Evolutionary conservation across 1,140 invertebrate genomes (phyloP).

Genomic region (Bactericera cockerelli): DNA sequence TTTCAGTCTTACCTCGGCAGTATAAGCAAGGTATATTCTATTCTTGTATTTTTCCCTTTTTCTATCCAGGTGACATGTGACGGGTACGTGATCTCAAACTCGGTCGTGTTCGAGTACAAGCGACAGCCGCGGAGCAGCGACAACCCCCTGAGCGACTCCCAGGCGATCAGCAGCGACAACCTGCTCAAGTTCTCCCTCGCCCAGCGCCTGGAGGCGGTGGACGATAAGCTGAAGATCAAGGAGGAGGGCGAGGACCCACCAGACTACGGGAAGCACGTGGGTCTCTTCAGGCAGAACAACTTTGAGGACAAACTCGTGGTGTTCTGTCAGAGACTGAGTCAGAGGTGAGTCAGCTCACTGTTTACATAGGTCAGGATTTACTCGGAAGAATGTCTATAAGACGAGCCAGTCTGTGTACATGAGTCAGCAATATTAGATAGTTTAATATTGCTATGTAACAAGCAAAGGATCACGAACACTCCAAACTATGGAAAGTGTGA

Average conservation of each 20-base stretch:
- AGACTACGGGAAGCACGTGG: constrained; percentile 10
- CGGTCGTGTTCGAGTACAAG: constrained; percentile 86
- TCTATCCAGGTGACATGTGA: constrained; percentile 74
- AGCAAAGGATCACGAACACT: no score
- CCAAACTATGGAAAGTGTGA: no score
- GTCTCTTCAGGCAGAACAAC: constrained; percentile 43
- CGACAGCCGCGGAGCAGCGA: constrained; percentile 42
- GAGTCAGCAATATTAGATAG: no score
- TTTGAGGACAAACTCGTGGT: constrained; percentile 70
- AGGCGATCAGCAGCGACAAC: constrained; percentile 46
- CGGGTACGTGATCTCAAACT: constrained; percentile 79
- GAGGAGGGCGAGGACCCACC: constrained; percentile 37
- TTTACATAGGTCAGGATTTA: no score
- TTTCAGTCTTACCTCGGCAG: no score
- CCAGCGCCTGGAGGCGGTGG: constrained; percentile 69
- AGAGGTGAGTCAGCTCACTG: constrained; percentile 40
- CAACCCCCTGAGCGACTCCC: constrained; percentile 31
- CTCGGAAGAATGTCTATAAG: no score
- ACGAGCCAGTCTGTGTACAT: no score
- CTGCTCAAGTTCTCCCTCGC: constrained; percentile 57
- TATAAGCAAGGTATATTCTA: no score
- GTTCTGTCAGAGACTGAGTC: constrained; percentile 53
- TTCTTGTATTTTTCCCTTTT: constrained; percentile 32
- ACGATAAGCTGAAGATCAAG: constrained; percentile 58
- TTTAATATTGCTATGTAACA: no score